Conservation (phyloP, 2,113 vertebrate species). For the Cebus imitator region DNA sequence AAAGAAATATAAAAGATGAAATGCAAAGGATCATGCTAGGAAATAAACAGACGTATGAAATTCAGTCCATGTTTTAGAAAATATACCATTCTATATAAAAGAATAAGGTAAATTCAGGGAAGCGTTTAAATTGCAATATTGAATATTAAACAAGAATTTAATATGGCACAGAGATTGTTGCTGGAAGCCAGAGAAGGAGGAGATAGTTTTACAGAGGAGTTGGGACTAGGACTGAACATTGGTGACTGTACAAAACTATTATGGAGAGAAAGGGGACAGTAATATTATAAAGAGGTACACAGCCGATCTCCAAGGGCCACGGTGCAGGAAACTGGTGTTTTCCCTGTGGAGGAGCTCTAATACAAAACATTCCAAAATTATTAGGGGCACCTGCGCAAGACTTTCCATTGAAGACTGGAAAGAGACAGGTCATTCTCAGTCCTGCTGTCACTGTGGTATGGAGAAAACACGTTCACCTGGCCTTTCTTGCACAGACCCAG, state of each 20-base stretch:
- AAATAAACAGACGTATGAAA: background rate
- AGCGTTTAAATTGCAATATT: background rate
- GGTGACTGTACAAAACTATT: background rate
- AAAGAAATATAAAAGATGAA: conserved; percentile 1
- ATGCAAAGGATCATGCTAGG: background rate
- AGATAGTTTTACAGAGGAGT: background rate
- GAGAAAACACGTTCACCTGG: background rate
- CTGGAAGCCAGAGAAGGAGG: background rate
- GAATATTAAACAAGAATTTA: background rate
- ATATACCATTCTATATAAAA: background rate
- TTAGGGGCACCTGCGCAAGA: background rate
- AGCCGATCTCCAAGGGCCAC: background rate
- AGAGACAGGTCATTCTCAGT: background rate
- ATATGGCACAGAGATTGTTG: background rate
- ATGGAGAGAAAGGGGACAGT: background rate
- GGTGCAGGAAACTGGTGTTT: background rate
- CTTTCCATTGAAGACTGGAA: background rate
- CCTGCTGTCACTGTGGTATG: background rate
- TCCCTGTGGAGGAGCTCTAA: background rate
- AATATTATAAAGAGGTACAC: background rate
- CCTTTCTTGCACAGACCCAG: background rate
- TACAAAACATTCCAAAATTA: background rate
- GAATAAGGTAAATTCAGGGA: background rate
- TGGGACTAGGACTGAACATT: background rate
- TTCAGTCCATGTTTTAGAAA: background rate